Evolutionary conservation across 1,140 invertebrate species (phyloP).

Genomic region (Thereuonema tuberculata): DNA sequence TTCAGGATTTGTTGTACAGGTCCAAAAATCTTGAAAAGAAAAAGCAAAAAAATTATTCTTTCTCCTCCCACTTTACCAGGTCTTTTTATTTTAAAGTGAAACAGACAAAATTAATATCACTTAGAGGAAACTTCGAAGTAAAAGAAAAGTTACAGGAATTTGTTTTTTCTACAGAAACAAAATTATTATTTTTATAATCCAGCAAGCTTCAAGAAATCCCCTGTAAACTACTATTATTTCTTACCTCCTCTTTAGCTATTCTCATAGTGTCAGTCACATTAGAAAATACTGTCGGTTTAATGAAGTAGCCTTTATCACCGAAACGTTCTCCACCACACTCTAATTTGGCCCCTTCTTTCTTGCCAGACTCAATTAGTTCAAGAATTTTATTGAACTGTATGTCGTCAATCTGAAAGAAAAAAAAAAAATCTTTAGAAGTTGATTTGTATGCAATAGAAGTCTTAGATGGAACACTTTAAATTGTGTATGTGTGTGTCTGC

Average conservation of each 20-base stretch:
- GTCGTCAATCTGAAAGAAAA: conserved; percentile 46
- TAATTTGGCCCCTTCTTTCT: conserved; percentile 64
- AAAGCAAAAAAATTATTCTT: not conserved
- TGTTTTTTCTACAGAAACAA: not conserved
- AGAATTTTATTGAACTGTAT: conserved; percentile 63
- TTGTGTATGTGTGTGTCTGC: no score
- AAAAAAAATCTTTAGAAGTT: not conserved
- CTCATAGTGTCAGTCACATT: conserved; percentile 71
- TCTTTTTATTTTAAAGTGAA: not conserved
- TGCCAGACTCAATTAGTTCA: conserved; percentile 56
- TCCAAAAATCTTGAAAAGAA: conserved; percentile 62
- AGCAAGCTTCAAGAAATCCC: no score
- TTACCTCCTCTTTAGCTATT: conserved; percentile 66
- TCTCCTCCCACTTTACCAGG: no score
- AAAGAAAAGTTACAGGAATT: not conserved
- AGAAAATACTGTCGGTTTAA: conserved; percentile 79
- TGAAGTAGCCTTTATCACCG: conserved; percentile 61
- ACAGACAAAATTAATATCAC: not conserved
- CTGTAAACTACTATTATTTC: not conserved
- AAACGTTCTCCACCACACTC: conserved; percentile 52
- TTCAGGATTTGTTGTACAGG: conserved; percentile 83
- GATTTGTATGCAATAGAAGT: no score
- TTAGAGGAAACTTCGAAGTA: not conserved
- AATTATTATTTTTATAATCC: no score
- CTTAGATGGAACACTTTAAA: no score